Evolutionary conservation across 2,797 vertebrate genomes (phyloP).

Genomic region (Enteromius unitaeniatus): DNA sequence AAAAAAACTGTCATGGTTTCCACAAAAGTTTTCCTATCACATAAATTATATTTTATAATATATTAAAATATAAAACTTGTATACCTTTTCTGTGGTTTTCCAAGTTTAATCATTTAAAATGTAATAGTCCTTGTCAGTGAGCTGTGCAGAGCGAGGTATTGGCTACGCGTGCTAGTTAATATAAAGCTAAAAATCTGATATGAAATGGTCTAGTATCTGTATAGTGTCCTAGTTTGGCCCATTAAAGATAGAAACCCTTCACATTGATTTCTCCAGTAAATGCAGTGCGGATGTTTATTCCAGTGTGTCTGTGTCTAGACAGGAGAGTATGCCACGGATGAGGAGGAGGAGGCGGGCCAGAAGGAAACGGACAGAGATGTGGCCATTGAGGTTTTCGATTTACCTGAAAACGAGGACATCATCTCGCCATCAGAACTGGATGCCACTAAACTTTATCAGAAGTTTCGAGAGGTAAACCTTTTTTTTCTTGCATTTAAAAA

Average conservation of each 20-base stretch:
- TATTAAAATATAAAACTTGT: neutral
- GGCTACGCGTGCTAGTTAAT: neutral
- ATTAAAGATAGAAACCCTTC: neutral
- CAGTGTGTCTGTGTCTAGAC: slow-evolving; percentile 78
- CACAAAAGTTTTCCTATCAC: neutral
- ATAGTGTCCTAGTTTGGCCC: neutral
- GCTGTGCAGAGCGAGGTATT: neutral
- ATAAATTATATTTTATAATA: neutral
- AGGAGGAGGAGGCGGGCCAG: slow-evolving; percentile 90
- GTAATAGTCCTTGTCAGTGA: neutral
- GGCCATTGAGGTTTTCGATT: slow-evolving; percentile 95
- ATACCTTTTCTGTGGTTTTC: neutral
- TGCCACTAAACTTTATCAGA: slow-evolving; percentile 93
- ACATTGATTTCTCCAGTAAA: slow-evolving; percentile 14
- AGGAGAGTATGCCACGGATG: slow-evolving; percentile 97
- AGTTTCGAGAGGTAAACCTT: slow-evolving; percentile 92
- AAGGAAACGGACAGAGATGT: slow-evolving; percentile 82
- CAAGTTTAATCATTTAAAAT: neutral
- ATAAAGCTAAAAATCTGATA: neutral
- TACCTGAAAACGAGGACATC: slow-evolving; percentile 94
- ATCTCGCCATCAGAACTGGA: slow-evolving; percentile 93
- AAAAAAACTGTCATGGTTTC: neutral
- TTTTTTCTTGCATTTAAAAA: too few species aligned
- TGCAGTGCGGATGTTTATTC: slow-evolving; percentile 21
- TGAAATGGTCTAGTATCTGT: neutral